Base-by-base conservation (phyloP, 2,888 invertebrate genomes). In the Nemoura dubitans region DNA sequence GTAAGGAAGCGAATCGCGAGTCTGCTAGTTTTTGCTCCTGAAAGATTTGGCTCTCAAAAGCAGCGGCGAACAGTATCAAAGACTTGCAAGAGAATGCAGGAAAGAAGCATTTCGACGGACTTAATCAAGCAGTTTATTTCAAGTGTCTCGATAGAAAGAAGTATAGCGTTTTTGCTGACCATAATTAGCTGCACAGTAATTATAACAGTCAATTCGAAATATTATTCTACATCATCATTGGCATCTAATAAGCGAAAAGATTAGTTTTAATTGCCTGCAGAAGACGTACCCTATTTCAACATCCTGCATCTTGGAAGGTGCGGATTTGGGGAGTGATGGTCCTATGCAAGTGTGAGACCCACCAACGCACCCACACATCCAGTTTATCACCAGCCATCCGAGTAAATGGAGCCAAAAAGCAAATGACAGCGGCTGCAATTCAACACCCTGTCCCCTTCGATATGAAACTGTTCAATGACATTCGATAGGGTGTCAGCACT, bases 121-220 rank as follows among this genome's bases (percentile, higher is more conserved):
- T 83, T 83, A 83, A 83, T 83, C 83, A 83, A 83, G 83, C 83
- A 42, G 83, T 83, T 83, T 83, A 83, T 83, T 36, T 36, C 30
- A 83, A 83, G 83, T 83, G 83, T 83, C 83, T 83, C 83, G 83
- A 42, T 42, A 10, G 26, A 83, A 83, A 83, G 83, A 83, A 83
- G 30, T 83, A 30, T 83, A 26, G 0, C n/a, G 14, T 43, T 83
- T 83, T 83, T 83, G 5, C 26, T 26, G 25, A 36, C 83, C 83
- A 30, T 83, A 83, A 83, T 83, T 83, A 83, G 43, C 83, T 42
- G 83, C 36, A n/a, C n/a, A 36, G 36, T 83, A 83, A 83, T 42
- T 83, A 78, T 78, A 36, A 83, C 83, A 83, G 36, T 83, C 42
- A 42, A 83, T 83, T 42, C 83, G 30, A 83, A 83, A 26, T 27